phyloP scores from a whole-genome alignment of 2,797 vertebrate genomes.

The Pseudopleuronectes americanus region DNA sequence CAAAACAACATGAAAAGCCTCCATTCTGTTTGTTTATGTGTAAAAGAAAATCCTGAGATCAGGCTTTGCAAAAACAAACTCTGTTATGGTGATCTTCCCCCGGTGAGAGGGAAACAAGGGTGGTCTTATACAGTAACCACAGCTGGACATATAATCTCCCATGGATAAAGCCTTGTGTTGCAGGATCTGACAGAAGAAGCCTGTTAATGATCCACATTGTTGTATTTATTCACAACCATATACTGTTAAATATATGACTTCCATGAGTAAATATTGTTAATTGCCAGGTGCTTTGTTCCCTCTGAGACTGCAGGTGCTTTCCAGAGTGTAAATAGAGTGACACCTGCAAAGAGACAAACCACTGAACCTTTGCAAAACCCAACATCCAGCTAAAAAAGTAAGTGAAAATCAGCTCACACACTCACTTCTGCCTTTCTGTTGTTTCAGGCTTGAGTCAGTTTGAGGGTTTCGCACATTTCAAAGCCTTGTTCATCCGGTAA shows the following conservation, averaged over 20 bases:
- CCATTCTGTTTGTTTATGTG: conserved; percentile 18
- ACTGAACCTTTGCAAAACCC: conserved; percentile 10
- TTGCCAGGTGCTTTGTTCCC: not conserved
- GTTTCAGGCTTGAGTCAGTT: not conserved
- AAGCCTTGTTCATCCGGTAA: not conserved
- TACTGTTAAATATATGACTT: not conserved
- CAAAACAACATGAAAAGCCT: conserved; percentile 11
- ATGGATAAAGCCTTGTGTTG: conserved; percentile 18
- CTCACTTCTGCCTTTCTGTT: not conserved
- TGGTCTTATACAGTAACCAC: conserved; percentile 18
- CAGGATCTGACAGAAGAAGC: conserved; percentile 33
- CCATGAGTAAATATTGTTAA: not conserved
- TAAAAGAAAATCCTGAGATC: conserved; percentile 26
- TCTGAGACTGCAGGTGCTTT: conserved; percentile 20
- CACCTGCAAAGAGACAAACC: not conserved
- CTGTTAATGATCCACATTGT: conserved; percentile 36
- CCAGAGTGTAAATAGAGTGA: not conserved
- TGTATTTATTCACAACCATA: conserved; percentile 2
- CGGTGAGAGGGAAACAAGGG: conserved; percentile 48
- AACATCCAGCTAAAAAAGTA: not conserved
- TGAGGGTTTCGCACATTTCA: not conserved
- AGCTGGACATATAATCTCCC: conserved; percentile 4
- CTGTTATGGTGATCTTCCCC: conserved; percentile 11
- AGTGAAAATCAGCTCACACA: not conserved
- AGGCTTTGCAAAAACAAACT: conserved; percentile 11